Percentiles rank a stretch among this genome's conserved stretches.
phyloP scores from a whole-genome alignment of 2,113 vertebrate species.

The Bujurquina vittata region DNA sequence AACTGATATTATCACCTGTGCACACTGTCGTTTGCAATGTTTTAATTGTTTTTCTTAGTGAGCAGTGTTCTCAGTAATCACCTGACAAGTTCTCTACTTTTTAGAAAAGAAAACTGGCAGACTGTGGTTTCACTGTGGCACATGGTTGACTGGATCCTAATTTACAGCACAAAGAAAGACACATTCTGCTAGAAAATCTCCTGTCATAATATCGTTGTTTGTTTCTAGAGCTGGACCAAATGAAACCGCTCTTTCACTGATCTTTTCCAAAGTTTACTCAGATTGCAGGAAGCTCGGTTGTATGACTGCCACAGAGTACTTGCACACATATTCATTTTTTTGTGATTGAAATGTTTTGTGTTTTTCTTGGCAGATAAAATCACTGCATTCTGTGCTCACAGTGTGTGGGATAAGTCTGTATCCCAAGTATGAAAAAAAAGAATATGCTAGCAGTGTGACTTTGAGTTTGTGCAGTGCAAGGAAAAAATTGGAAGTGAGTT shows the following conservation, averaged over 20 bases:
- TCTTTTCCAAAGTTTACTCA: slow-evolving; percentile 25
- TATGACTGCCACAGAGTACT: neutral
- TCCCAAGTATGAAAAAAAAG: neutral
- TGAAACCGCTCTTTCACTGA: slow-evolving; percentile 29
- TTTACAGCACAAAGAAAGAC: neutral
- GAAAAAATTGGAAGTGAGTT: neutral
- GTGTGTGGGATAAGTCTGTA: slow-evolving; percentile 3
- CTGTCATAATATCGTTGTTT: slow-evolving; percentile 8
- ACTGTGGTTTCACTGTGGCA: neutral
- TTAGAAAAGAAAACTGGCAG: neutral
- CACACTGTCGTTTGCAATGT: neutral
- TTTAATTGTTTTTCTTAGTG: neutral
- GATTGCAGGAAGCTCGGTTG: slow-evolving; percentile 8
- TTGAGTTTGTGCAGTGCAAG: neutral
- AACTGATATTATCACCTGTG: neutral
- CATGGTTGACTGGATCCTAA: neutral
- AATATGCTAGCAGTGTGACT: neutral
- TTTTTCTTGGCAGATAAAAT: slow-evolving; percentile 29
- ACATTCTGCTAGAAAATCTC: slow-evolving; percentile 2
- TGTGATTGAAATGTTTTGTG: slow-evolving; percentile 3
- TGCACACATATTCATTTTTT: slow-evolving; percentile 22
- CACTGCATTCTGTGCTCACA: slow-evolving; percentile 22
- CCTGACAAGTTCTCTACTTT: neutral
- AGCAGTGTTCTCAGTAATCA: neutral
- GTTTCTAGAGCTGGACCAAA: slow-evolving; percentile 16